These are phyloP conservation scores for Callosobruchus maculatus DNA, from an alignment of 2,888 invertebrate genomes.

Conservation along the genomic window DNA sequence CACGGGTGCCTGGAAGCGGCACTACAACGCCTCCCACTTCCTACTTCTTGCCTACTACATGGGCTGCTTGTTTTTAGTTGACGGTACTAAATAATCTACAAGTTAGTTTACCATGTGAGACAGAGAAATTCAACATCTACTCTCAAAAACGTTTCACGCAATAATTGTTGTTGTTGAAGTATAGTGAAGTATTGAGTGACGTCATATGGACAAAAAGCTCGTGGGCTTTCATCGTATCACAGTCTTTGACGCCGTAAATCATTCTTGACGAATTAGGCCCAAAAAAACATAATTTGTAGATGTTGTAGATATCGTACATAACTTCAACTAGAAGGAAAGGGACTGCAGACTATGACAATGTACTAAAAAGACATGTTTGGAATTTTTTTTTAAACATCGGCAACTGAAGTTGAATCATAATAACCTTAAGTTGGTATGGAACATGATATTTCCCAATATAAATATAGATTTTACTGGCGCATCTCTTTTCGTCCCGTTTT, in stretches of 20 bases:
- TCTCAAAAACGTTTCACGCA: not conserved
- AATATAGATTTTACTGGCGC: too few relatives aligned
- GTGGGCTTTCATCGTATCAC: not conserved
- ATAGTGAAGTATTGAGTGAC: not conserved
- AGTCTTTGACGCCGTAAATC: not conserved
- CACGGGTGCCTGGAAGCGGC: not conserved
- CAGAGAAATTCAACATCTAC: not conserved
- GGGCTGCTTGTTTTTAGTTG: constrained; percentile 45
- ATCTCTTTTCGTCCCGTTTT: too few relatives aligned
- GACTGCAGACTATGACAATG: too few relatives aligned
- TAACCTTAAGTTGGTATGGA: too few relatives aligned
- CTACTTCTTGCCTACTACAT: constrained; percentile 28
- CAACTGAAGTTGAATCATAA: too few relatives aligned
- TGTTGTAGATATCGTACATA: too few relatives aligned
- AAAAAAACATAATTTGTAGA: too few relatives aligned
- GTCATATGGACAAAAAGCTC: not conserved
- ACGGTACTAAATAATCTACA: constrained; percentile 42
- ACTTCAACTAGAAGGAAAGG: too few relatives aligned
- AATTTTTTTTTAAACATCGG: too few relatives aligned
- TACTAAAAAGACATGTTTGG: too few relatives aligned
- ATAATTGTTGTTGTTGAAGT: not conserved
- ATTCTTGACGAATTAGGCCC: too few relatives aligned
- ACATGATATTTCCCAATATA: too few relatives aligned
- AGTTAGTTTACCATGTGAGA: constrained; percentile 30
- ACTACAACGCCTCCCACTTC: constrained; percentile 7